Conservation (phyloP, 2,797 vertebrate genomes). For the Gorsachius magnificus region DNA sequence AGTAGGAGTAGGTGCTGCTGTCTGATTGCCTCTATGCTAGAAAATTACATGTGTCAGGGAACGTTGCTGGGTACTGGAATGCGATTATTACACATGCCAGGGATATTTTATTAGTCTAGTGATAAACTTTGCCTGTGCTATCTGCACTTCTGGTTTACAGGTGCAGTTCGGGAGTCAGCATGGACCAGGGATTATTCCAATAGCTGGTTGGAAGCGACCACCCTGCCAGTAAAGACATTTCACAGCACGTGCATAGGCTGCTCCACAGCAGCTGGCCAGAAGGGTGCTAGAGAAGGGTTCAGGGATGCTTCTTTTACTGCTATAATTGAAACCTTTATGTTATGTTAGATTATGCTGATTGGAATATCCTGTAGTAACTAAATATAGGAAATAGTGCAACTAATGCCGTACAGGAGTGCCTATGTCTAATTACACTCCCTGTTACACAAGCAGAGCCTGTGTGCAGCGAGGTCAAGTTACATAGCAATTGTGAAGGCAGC, state of each 20-base stretch:
- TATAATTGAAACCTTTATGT: neutral
- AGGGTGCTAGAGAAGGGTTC: neutral
- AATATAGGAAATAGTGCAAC: conserved; percentile 5
- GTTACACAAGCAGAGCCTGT: neutral
- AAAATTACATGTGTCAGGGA: neutral
- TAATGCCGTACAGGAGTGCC: neutral
- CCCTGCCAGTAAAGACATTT: neutral
- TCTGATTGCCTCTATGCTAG: neutral
- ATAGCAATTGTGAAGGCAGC: neutral
- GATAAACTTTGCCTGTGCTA: neutral
- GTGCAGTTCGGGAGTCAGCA: neutral
- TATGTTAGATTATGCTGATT: neutral
- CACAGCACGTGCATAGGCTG: rapidly evolving
- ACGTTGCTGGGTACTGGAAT: conserved; percentile 21
- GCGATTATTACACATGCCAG: neutral
- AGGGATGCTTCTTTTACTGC: neutral
- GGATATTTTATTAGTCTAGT: neutral
- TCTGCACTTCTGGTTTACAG: neutral
- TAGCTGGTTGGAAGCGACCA: neutral
- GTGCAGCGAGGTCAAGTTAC: neutral
- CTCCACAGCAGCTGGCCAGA: neutral
- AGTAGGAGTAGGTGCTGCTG: neutral
- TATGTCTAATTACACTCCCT: neutral
- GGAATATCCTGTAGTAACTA: neutral
- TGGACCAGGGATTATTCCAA: neutral